A percentile compares a stretch with the other conserved stretches of the same genome.
phyloP scores from a whole-genome alignment of 2,888 invertebrate species.

The Acanthococcus lagerstroemiae region DNA sequence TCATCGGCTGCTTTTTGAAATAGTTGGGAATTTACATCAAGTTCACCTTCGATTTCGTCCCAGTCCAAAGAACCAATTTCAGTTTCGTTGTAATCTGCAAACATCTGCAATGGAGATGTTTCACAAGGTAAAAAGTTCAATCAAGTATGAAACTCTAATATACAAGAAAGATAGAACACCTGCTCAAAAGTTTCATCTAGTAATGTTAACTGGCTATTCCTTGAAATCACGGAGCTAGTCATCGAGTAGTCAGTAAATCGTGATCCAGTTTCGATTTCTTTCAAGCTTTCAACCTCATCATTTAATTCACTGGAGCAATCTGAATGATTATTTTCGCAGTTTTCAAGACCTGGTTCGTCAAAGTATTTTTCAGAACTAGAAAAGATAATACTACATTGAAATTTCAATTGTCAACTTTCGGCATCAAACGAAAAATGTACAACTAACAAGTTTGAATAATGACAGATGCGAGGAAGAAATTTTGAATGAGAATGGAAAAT shows the following conservation, averaged over 20 bases:
- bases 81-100: constrained; percentile 73
- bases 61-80: constrained; percentile 82
- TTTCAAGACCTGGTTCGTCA: too few relatives aligned
- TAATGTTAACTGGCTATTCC: constrained; percentile 70
- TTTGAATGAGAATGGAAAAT: background rate
- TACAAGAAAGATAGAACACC: constrained; percentile 42
- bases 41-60: constrained; percentile 76
- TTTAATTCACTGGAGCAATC: constrained; percentile 42
- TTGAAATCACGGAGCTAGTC: constrained; percentile 77
- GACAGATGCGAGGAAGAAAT: too few relatives aligned
- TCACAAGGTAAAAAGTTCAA: constrained; percentile 12
- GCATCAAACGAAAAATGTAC: too few relatives aligned
- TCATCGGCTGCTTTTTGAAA: constrained; percentile 64
- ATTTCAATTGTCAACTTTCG: background rate
- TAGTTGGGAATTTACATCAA: constrained; percentile 57
- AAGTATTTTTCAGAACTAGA: background rate
- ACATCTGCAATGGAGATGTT: constrained; percentile 48
- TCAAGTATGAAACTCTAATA: background rate
- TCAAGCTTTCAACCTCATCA: constrained; percentile 44
- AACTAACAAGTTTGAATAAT: too few relatives aligned
- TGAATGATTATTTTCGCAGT: too few relatives aligned
- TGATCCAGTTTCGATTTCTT: constrained; percentile 55
- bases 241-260: constrained; percentile 88
- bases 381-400: background rate
- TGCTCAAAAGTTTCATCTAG: constrained; percentile 84